Conservation (phyloP, 1,140 invertebrate species). For the Drosophila melanogaster region Release_6_plus_ISO1_MT NT_033777.3:29770001-29770500, state of each 20-base stretch:
- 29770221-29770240: slow-evolving; percentile 7
- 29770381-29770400: slow-evolving; percentile 20
- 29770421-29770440: slow-evolving; percentile 47
- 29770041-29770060: slow-evolving; percentile 13
- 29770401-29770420: slow-evolving; percentile 26
- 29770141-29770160: slow-evolving; percentile 22
- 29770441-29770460: slow-evolving; percentile 45
- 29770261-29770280: slow-evolving; percentile 39
- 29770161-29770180: slow-evolving; percentile 37
- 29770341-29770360: slow-evolving; percentile 16
- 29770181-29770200: slow-evolving; percentile 8
- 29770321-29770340: slow-evolving; percentile 1
- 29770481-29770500: slow-evolving; percentile 34
- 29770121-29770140: slow-evolving; percentile 55
- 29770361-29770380: slow-evolving; percentile 33
- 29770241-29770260: slow-evolving; percentile 22
- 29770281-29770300: slow-evolving; percentile 4
- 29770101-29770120: slow-evolving; percentile 57
- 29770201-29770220: neutral
- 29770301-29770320: slow-evolving; percentile 2
- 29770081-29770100: slow-evolving; percentile 67
- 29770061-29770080: slow-evolving; percentile 50
- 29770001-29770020: slow-evolving; percentile 74
- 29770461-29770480: slow-evolving; percentile 46
- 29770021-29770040: slow-evolving; percentile 47